Conservation (phyloP, 2,888 invertebrate genomes). For the Antheraea assamensis region DNA sequence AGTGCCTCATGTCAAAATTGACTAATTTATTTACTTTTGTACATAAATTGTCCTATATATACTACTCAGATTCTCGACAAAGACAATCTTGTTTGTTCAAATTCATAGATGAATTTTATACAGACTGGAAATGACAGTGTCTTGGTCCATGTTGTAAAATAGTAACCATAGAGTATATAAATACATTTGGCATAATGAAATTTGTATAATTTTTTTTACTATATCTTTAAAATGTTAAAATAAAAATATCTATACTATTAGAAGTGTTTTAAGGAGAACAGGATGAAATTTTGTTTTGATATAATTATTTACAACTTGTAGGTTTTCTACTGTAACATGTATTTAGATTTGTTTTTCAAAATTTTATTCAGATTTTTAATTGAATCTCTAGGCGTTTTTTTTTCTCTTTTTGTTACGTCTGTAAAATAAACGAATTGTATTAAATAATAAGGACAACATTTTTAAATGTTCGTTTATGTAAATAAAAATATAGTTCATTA, state of each 20-base stretch:
- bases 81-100: too few species aligned
- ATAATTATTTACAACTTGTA: conserved; percentile 1
- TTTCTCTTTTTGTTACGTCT: not conserved
- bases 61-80: too few species aligned
- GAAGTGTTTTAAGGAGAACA: not conserved
- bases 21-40: too few species aligned
- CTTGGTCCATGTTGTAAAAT: not conserved
- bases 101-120: too few species aligned
- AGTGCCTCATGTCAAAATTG: not conserved
- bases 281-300: not conserved
- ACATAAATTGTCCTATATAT: too few species aligned
- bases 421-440: not conserved
- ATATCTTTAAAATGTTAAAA: not conserved
- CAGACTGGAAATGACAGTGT: not conserved
- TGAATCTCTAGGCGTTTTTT: conserved; percentile 4
- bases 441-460: conserved; percentile 22
- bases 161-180: not conserved
- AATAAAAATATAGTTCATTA: conserved; percentile 24
- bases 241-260: conserved; percentile 12
- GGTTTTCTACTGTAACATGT: not conserved
- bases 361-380: conserved; percentile 18
- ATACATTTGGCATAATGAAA: not conserved
- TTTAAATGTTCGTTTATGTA: conserved; percentile 27
- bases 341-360: conserved; percentile 12
- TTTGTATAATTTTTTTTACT: not conserved